Percentiles rank a stretch among this genome's conserved stretches.
phyloP scores from a whole-genome alignment of 2,797 vertebrate genomes.

The Sebastes itinus region DNA sequence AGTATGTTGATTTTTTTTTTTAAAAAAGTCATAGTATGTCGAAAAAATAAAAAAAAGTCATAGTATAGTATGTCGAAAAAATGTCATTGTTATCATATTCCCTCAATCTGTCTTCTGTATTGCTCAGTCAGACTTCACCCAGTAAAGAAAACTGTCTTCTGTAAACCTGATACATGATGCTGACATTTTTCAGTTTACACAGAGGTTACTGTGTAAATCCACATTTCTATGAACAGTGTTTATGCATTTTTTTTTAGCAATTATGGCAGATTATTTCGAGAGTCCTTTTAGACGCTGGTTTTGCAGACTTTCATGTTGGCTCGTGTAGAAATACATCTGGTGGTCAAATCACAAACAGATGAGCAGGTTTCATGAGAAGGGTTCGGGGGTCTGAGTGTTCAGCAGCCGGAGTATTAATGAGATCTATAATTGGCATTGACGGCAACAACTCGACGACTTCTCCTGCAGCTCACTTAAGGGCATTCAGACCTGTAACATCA shows the following conservation, averaged over 20 bases:
- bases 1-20: too few relatives aligned
- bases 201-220: background rate
- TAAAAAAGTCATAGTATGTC: too few relatives aligned
- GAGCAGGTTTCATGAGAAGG: constrained; percentile 78
- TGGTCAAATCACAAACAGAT: constrained; percentile 89
- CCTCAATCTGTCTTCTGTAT: too few relatives aligned
- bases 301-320: constrained; percentile 82
- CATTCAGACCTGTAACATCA: constrained; percentile 54
- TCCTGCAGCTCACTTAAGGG: constrained; percentile 81
- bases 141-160: background rate
- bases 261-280: constrained; percentile 82
- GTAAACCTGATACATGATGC: background rate
- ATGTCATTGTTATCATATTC: too few relatives aligned
- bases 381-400: constrained; percentile 78
- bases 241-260: constrained; percentile 57
- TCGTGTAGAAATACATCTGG: constrained; percentile 85
- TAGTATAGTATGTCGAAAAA: too few relatives aligned
- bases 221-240: background rate
- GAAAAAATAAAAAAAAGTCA: too few relatives aligned
- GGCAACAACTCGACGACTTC: constrained; percentile 80
- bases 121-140: too few relatives aligned
- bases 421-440: constrained; percentile 87
- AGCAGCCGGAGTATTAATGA: constrained; percentile 80
- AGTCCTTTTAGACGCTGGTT: constrained; percentile 73
- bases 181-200: background rate